These are phyloP conservation scores for Crematogaster levior DNA, from an alignment of 2,888 invertebrate genomes.

Conservation along the genomic window DNA sequence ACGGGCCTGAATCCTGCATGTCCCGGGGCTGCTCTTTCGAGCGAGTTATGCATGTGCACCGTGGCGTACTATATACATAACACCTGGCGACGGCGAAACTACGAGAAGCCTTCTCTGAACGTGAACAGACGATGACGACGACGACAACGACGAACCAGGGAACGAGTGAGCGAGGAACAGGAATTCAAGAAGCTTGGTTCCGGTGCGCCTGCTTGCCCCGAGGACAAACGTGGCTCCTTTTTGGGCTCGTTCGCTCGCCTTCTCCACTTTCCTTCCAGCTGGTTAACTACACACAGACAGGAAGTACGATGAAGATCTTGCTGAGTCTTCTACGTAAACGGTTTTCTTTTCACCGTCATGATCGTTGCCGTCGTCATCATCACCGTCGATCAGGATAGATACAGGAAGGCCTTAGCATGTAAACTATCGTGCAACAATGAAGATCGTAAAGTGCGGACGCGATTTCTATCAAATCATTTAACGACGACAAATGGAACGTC, in stretches of 20 bases:
- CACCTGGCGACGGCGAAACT: slow-evolving; percentile 39
- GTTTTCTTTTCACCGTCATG: slow-evolving; percentile 44
- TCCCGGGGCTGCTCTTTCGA: slow-evolving; percentile 39
- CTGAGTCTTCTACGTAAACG: slow-evolving; percentile 50
- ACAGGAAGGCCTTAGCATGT: neutral
- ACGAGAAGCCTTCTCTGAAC: slow-evolving; percentile 30
- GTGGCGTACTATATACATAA: slow-evolving; percentile 28
- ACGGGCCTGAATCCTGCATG: slow-evolving; percentile 44
- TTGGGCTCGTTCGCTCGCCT: slow-evolving; percentile 50
- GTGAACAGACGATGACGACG: slow-evolving; percentile 29
- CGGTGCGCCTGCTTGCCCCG: slow-evolving; percentile 57
- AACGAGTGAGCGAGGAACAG: slow-evolving; percentile 41
- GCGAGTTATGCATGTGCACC: slow-evolving; percentile 35
- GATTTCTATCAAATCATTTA: slow-evolving; percentile 30
- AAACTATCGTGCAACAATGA: neutral
- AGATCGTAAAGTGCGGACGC: neutral
- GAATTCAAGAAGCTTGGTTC: slow-evolving; percentile 72
- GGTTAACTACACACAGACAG: slow-evolving; percentile 61
- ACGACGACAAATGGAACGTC: neutral
- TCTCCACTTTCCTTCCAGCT: slow-evolving; percentile 63
- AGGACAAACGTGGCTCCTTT: slow-evolving; percentile 59
- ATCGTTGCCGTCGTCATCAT: slow-evolving; percentile 5
- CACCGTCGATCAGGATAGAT: neutral
- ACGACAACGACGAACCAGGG: neutral
- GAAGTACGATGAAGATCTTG: slow-evolving; percentile 61